Conservation (phyloP, 2,113 vertebrate genomes). For the Oreocharis arfaki region DNA sequence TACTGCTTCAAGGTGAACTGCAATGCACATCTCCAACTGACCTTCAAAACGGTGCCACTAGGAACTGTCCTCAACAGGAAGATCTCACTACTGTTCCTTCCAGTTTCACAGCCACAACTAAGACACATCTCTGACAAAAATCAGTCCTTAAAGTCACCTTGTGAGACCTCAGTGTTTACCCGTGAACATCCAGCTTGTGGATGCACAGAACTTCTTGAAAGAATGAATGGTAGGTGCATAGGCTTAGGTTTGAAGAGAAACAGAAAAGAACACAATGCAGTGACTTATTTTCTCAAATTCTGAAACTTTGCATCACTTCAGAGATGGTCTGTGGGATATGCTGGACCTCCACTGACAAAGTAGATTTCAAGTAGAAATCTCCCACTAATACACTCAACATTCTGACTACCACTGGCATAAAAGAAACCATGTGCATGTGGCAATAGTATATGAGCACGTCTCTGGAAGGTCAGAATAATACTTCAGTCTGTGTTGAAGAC, state of each 20-base stretch:
- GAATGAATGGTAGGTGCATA: not conserved
- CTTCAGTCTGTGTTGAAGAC: not conserved
- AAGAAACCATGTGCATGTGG: not conserved
- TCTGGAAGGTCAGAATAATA: not conserved
- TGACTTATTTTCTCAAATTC: not conserved
- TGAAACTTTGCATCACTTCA: not conserved
- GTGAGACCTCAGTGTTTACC: not conserved
- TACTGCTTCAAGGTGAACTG: not conserved
- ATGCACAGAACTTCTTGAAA: not conserved
- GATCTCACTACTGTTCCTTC: not conserved
- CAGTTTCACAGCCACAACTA: not conserved
- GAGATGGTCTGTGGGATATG: not conserved
- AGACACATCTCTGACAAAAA: not conserved
- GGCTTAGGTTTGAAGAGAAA: not conserved
- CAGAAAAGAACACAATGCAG: not conserved
- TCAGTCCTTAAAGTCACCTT: not conserved
- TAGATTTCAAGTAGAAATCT: not conserved
- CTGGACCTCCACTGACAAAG: not conserved
- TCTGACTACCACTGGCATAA: not conserved
- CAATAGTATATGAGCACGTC: not conserved
- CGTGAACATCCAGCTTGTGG: accelerated
- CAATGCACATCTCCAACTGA: not conserved
- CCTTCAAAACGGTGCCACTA: not conserved
- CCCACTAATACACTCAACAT: not conserved
- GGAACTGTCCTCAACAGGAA: not conserved